Base-by-base conservation (phyloP, 2,113 vertebrate genomes). In the Elephas maximus region DNA sequence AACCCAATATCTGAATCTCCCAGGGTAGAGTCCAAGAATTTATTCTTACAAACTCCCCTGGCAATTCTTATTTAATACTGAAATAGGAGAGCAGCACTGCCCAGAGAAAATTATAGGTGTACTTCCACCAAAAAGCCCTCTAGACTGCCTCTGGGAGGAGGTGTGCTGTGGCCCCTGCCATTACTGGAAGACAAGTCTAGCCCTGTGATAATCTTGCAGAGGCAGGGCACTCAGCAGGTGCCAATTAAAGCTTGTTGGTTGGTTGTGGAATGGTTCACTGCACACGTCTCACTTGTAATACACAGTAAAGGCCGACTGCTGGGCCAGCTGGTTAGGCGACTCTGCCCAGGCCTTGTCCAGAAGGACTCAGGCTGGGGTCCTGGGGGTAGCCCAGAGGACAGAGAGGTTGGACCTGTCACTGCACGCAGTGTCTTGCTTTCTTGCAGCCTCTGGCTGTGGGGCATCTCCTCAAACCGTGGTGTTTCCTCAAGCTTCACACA, bases 231-330 rank as follows among this genome's bases (percentile, higher is more conserved):
- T 63, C 95, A 95, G 95, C 92, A 30, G 94, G 81, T 1, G 6
- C 88, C 95, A 94, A 92, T 94, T 90, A 94, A 60, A 96, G 62
- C 78, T 8, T 51, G 53, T 69, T 88, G 93, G 78, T 81, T 92
- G 67, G 33, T 53, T 97, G 96, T 88, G 67, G 17, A 45, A 88
- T 21, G 94, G 93, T 74, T 97, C 94, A 37, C 90, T 91, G 91
- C 91, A 95, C 91, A 95, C 26, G 0, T 86, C 78, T 97, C 91
- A 78, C 41, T 88, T 78, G 44, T 90, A 91, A 91, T 53, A 71
- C 89, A 86, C 88, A 94, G 76, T 37, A 86, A 93, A 96, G 78
- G 85, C 81, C 3, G 4, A 80, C 94, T 69, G 88, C 51, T 37
- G 78, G 20, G 74, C 93, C 97, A 96, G 91, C 85, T 96, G 93